Evolutionary conservation across 2,888 invertebrate species (phyloP).

Genomic region (Eucriotettix oculatus): DNA sequence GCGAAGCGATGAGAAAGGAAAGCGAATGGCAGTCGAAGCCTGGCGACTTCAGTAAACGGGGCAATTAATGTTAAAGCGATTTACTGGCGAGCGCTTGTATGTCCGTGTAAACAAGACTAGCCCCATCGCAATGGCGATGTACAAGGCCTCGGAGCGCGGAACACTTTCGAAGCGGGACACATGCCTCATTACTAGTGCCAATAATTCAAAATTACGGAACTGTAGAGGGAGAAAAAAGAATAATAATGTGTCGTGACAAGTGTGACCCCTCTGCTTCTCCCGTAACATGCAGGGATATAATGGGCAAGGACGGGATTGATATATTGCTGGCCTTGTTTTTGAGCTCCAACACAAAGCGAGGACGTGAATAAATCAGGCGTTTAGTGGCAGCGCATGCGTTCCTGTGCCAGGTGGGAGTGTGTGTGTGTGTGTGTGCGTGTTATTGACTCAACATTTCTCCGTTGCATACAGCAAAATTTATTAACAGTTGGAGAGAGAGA

Average conservation of each 20-base stretch:
- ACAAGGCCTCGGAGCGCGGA: neutral
- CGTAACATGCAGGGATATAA: neutral
- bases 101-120: too few relatives aligned
- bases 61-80: neutral
- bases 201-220: neutral
- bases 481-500: too few relatives aligned
- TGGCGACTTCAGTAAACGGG: neutral
- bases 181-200: neutral
- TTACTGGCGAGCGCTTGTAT: neutral
- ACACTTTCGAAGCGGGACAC: neutral
- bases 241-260: neutral
- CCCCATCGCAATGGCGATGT: neutral
- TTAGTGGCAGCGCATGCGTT: neutral
- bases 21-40: too few relatives aligned
- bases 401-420: neutral
- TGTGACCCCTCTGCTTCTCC: neutral
- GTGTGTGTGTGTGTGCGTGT: neutral
- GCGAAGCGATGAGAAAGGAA: too few relatives aligned
- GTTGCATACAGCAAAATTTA: too few relatives aligned
- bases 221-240: neutral
- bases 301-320: neutral
- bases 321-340: neutral
- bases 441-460: neutral
- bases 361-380: neutral
- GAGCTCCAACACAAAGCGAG: neutral